Conservation (phyloP, 1,140 invertebrate genomes). For the Scylla paramamosain region DNA sequence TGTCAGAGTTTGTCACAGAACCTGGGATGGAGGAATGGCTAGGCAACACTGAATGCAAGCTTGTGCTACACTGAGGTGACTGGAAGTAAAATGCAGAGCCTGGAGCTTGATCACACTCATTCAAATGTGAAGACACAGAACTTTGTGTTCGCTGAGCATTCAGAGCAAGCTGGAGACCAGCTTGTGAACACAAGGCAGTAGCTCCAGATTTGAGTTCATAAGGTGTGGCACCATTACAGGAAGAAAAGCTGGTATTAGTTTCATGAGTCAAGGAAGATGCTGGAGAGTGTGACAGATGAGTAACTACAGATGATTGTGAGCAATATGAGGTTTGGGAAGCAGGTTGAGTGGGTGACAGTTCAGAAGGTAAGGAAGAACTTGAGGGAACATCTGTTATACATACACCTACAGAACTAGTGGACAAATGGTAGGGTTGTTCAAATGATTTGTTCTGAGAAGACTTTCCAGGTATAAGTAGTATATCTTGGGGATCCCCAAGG, state of each 20-base stretch:
- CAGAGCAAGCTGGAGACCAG: not conserved
- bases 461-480: not conserved
- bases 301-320: not conserved
- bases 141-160: not conserved
- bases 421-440: constrained; percentile 8
- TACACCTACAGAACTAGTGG: not conserved
- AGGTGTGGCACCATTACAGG: not conserved
- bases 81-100: constrained; percentile 10
- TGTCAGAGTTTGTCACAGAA: not conserved
- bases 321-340: not conserved
- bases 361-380: not conserved
- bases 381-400: not conserved
- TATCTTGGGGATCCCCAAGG: not conserved
- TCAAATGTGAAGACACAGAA: not conserved
- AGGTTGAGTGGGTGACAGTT: not conserved
- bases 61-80: constrained; percentile 17
- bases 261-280: not conserved
- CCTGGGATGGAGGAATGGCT: not conserved
- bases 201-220: not conserved
- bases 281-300: not conserved
- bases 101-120: not conserved
- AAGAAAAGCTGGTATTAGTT: not conserved
- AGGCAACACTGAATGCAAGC: not conserved
- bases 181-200: not conserved
- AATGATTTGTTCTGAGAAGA: not conserved